phyloP scores from a whole-genome alignment of 1,140 invertebrate genomes.

The Parasteatoda tepidariorum region DNA sequence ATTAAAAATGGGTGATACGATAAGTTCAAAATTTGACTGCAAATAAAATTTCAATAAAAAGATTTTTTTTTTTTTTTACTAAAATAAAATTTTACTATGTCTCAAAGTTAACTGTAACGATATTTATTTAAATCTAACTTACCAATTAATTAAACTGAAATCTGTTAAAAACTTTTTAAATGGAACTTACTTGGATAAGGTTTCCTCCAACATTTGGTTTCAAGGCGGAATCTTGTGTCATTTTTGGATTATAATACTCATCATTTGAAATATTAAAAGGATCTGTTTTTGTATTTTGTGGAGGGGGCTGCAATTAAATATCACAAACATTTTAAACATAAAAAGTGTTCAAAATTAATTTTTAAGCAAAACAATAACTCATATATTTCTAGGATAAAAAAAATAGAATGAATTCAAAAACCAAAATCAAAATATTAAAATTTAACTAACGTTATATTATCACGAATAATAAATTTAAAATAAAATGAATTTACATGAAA shows the following conservation, averaged over 20 bases:
- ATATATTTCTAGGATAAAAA: too few species aligned
- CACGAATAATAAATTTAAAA: neutral
- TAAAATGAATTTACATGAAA: neutral
- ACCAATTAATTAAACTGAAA: neutral
- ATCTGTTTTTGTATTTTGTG: conserved; percentile 85
- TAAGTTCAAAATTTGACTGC: too few species aligned
- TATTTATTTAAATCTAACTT: too few species aligned
- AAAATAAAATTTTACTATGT: too few species aligned
- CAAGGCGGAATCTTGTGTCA: conserved; percentile 71
- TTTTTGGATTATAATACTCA: conserved; percentile 93
- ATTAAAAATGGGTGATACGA: too few species aligned
- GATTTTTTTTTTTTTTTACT: too few species aligned
- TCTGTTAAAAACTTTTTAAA: neutral
- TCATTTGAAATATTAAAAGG: conserved; percentile 99
- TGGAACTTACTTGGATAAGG: conserved; percentile 65
- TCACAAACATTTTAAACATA: neutral
- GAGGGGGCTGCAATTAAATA: conserved; percentile 74
- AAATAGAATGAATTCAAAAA: neutral
- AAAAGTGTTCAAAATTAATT: too few species aligned
- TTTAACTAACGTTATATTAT: neutral
- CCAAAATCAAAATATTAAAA: neutral
- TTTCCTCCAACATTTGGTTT: conserved; percentile 70
- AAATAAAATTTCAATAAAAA: too few species aligned
- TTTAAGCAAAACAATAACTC: too few species aligned
- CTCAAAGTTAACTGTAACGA: too few species aligned